A percentile compares a stretch with the other conserved stretches of the same genome.
phyloP scores from a whole-genome alignment of 2,113 vertebrate genomes.

The Oceanodroma tethys region DNA sequence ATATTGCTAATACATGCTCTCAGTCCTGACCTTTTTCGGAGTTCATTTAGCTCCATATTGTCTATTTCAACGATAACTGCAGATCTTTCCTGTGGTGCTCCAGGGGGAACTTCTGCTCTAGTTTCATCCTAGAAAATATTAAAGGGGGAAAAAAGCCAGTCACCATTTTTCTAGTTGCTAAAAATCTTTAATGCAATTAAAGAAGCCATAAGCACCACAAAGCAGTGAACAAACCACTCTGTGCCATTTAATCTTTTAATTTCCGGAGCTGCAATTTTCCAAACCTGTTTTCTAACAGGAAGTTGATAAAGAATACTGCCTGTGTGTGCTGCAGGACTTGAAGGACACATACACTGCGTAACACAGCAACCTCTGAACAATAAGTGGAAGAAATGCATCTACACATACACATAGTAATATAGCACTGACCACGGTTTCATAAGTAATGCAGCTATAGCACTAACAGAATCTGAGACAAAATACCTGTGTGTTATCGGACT shows the following conservation, averaged over 20 bases:
- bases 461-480: neutral
- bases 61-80: constrained; percentile 66
- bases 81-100: constrained; percentile 83
- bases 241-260: neutral
- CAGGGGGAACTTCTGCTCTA: constrained; percentile 80
- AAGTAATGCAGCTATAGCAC: neutral
- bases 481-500: neutral
- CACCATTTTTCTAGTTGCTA: neutral
- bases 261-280: neutral
- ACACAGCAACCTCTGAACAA: neutral
- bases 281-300: neutral
- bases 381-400: neutral
- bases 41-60: constrained; percentile 70
- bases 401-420: rapidly evolving
- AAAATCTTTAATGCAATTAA: neutral
- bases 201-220: neutral
- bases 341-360: neutral
- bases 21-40: constrained; percentile 78
- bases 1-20: neutral
- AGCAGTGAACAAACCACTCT: neutral
- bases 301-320: neutral
- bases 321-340: neutral
- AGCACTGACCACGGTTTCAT: neutral
- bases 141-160: neutral
- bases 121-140: constrained; percentile 70